Evolutionary conservation across 1,140 invertebrate genomes (phyloP), one percentile per base, ranked within the genome.

Genomic region (Globodera rostochiensis): DNA sequence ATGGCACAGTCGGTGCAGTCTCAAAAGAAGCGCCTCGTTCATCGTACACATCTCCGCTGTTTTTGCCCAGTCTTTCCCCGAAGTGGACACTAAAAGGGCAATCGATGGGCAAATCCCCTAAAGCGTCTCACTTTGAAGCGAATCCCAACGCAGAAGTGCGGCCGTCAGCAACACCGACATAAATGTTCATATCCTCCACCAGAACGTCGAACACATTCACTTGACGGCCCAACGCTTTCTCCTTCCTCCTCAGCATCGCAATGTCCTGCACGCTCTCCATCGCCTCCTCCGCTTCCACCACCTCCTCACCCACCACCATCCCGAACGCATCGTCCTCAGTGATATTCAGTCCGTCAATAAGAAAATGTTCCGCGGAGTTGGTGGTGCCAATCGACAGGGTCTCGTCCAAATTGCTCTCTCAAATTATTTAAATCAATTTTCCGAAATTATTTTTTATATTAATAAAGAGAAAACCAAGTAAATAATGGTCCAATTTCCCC

Each of bases 201-300:
- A 81, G 45, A 13, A 81, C 46, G 19, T 81, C 74, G 70, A 80
- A 79, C 19, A 79, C 60, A 81, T 81, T 81, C 70, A 81, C 60
- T 69, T 81, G 57, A n/a, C 66, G 74, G n/a, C 45, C 57, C 21
- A 81, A 36, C 21, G 75, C 46, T n/a, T 69, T 76, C 11, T 79
- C 80, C 46, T 70, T 81, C n/a, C 57, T 15, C 57, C 73, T 75
- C 21, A 73, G 64, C 25, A 80, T 46, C 8, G 73, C 36, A 25
- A 77, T 67, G n/a, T 70, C 77, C 4, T 19, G 45, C 9, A 49
- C 45, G 8, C 70, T 70, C 50, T 78, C 77, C 21, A 15, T 21
- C n/a, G 77, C 77, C 70, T 66, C 77, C 19, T 66, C 77, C 46
- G 53, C 77, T n/a, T 64, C 77, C 21, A 19, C 77, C 47, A 66